phyloP scores from a whole-genome alignment of 2,888 invertebrate genomes.

The Agonopterix subpropinquella region DNA sequence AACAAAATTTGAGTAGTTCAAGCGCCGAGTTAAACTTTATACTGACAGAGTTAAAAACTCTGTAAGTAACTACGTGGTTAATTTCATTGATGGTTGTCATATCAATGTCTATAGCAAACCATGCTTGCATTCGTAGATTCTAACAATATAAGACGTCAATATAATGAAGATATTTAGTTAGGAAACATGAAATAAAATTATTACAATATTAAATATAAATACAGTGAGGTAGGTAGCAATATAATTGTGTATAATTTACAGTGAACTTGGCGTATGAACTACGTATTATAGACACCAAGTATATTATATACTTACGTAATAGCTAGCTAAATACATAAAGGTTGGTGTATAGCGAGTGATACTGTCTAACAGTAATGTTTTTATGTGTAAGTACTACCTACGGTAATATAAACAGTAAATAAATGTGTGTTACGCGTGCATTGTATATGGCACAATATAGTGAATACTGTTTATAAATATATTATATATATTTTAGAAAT shows the following conservation, averaged over 20 bases:
- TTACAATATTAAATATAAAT: no score
- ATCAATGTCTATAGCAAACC: no score
- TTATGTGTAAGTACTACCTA: slow-evolving; percentile 55
- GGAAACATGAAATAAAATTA: no score
- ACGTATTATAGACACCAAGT: slow-evolving; percentile 55
- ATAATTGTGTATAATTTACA: background rate
- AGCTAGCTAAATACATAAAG: slow-evolving; percentile 54
- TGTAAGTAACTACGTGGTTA: no score
- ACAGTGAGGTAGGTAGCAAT: no score
- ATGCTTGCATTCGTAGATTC: no score
- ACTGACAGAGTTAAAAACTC: no score
- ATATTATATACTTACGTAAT: slow-evolving; percentile 34
- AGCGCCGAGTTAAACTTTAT: slow-evolving; percentile 34
- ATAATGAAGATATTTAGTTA: no score
- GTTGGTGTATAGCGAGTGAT: slow-evolving; percentile 65
- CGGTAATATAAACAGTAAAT: slow-evolving; percentile 35
- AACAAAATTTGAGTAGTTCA: slow-evolving; percentile 47
- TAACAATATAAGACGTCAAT: no score
- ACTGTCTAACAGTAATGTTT: slow-evolving; percentile 71
- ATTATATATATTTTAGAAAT: slow-evolving; percentile 71
- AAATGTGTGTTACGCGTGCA: slow-evolving; percentile 66
- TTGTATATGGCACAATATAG: slow-evolving; percentile 70
- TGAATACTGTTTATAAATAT: slow-evolving; percentile 64
- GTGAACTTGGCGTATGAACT: slow-evolving; percentile 55
- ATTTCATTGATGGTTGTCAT: no score